Base-by-base conservation (phyloP, 1,140 invertebrate species). In the Monomorium pharaonis region DNA sequence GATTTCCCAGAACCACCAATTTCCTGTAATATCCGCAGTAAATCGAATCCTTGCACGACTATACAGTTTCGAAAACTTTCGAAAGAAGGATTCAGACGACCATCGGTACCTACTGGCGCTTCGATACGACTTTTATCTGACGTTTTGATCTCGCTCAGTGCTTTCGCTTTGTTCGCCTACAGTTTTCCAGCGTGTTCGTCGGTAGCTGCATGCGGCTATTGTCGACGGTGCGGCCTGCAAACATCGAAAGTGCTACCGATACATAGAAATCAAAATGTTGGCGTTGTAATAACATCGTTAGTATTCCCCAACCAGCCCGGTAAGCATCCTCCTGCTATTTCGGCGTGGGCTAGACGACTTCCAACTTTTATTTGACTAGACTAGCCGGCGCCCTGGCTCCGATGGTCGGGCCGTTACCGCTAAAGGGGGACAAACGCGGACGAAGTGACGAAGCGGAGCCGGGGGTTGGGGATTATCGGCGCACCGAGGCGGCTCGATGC, bases 351-450 rank as follows among this genome's bases (percentile, higher is more conserved):
- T 49, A 78, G 84, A 88, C 85, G 84, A 86, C 84, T 86, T 51
- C 77, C 70, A 89, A 91, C 85, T 92, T 92, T 92, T 91, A 92
- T 92, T 92, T 89, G 91, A 88, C 91, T 92, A 92, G 91, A 92
- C 91, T 85, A 49, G 33, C 49, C 63, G 91, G 88, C 91, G 87
- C 90, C 86, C 37, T 62, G 84, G 85, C 87, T 90, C 87, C 89
- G 51, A 84, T 83, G 78, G 84, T 90, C 87, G 89, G 87, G 63
- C 81, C 83, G 72, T 88, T 70, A 54, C 54, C 72, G 33, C 77
- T 49, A 47, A 85, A 84, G 80, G 78, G 62, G 56, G 76, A 75
- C 65, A 54, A n/a, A 65, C 62, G n/a, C 75, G 16, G 37, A 87
- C 63, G 33, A 75, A 88, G 27, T 74, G 56, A 84, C 37, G 72